Evolutionary conservation across 2,888 invertebrate genomes (phyloP).

Genomic region (Cryptocephalus moraei): DNA sequence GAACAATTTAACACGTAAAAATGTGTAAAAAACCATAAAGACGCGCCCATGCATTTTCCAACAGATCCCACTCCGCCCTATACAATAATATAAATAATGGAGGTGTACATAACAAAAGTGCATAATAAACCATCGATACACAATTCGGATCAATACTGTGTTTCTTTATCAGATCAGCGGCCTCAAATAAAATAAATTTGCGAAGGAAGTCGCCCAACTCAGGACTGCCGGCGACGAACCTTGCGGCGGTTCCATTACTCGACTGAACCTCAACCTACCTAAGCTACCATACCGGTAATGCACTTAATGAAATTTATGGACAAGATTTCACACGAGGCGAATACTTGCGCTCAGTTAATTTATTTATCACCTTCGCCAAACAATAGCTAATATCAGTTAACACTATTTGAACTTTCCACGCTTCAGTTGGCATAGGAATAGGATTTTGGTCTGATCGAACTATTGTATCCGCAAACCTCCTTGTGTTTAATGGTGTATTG

Average conservation of each 20-base stretch:
- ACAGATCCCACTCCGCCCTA: neutral
- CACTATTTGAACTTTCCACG: constrained; percentile 1
- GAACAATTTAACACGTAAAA: too few relatives aligned
- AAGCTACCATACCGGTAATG: constrained; percentile 37
- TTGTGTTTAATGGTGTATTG: too few relatives aligned
- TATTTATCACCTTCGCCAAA: constrained; percentile 34
- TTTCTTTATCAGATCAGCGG: constrained; percentile 36
- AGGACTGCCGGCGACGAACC: constrained; percentile 6
- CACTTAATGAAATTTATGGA: constrained; percentile 38
- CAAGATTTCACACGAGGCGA: constrained; percentile 32
- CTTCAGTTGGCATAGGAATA: neutral
- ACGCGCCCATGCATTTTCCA: neutral
- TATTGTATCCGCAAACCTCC: too few relatives aligned
- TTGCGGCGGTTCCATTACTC: too few relatives aligned
- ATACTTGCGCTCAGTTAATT: constrained; percentile 29
- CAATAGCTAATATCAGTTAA: constrained; percentile 24
- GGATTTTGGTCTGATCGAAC: too few relatives aligned
- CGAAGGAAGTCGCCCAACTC: constrained; percentile 18
- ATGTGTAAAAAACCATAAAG: too few relatives aligned
- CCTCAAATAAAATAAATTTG: constrained; percentile 36
- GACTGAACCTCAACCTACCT: constrained; percentile 8
- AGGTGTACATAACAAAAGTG: constrained; percentile 23
- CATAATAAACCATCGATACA: constrained; percentile 34
- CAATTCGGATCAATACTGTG: constrained; percentile 37
- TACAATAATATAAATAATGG: constrained; percentile 1